phyloP scores from a whole-genome alignment of 2,797 vertebrate genomes.

The Schizothorax lantsangensis region DNA sequence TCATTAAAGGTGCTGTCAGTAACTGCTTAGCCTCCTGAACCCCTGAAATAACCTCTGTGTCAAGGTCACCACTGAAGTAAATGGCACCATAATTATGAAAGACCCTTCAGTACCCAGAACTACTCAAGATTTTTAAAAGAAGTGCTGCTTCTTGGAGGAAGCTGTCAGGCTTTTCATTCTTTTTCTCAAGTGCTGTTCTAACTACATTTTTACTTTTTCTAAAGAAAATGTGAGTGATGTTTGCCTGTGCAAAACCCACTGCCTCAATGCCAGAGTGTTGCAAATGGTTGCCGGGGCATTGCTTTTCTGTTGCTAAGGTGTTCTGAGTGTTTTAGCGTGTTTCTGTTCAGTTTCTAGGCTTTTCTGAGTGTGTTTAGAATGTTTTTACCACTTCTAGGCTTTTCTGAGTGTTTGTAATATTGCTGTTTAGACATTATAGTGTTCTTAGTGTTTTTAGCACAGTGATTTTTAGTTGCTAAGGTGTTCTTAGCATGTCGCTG shows the following conservation, averaged over 20 bases:
- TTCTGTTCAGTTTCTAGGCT: background rate
- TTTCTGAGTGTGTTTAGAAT: background rate
- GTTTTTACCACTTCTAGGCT: background rate
- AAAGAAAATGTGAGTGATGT: background rate
- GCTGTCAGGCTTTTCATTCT: background rate
- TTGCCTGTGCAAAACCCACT: background rate
- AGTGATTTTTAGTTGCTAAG: background rate
- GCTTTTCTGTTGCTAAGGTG: background rate
- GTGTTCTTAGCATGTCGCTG: background rate
- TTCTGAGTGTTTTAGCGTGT: background rate
- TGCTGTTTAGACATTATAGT: background rate
- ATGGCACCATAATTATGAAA: conserved; percentile 30
- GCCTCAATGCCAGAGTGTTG: background rate
- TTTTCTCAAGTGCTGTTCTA: background rate
- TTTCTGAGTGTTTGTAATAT: background rate
- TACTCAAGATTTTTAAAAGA: background rate
- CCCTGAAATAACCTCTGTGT: conserved; percentile 9
- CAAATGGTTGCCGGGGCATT: background rate
- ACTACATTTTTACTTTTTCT: background rate
- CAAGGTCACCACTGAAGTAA: conserved; percentile 32
- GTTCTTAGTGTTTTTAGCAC: background rate
- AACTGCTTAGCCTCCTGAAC: conserved; percentile 26
- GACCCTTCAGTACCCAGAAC: conserved; percentile 3
- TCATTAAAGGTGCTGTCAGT: conserved; percentile 39
- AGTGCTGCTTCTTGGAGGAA: background rate